phyloP scores from a whole-genome alignment of 1,140 invertebrate genomes.

The Drosophila tsacasi region DNA sequence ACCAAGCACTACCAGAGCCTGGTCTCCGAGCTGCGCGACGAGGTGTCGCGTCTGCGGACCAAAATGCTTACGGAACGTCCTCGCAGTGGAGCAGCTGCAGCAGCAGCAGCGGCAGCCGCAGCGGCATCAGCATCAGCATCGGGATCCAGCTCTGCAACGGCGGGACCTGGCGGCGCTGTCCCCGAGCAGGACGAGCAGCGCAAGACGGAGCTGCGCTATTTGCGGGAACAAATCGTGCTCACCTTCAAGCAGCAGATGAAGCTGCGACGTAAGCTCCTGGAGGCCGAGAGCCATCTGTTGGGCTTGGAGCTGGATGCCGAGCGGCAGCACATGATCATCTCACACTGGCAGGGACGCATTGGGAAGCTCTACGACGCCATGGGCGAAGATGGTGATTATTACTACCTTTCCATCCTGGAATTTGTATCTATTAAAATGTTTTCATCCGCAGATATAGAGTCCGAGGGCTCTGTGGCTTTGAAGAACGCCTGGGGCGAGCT shows the following conservation, averaged over 20 bases:
- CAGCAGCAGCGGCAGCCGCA: constrained; percentile 72
- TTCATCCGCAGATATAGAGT: constrained; percentile 75
- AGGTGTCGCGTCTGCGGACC: constrained; percentile 92
- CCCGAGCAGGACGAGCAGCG: constrained; percentile 82
- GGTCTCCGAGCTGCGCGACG: constrained; percentile 92
- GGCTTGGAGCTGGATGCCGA: constrained; percentile 94
- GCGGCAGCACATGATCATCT: constrained; percentile 93
- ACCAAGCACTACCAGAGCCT: constrained; percentile 91
- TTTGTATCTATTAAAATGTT: not conserved
- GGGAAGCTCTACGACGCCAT: constrained; percentile 88
- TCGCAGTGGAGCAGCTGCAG: constrained; percentile 84
- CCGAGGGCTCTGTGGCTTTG: constrained; percentile 90
- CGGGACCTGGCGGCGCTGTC: constrained; percentile 15
- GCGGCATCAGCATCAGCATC: constrained; percentile 51
- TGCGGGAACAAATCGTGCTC: constrained; percentile 93
- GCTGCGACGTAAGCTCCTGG: constrained; percentile 92
- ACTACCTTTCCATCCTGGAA: not conserved
- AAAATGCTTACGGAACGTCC: constrained; percentile 92
- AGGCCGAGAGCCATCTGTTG: constrained; percentile 93
- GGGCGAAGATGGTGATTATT: constrained; percentile 72
- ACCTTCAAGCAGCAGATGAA: constrained; percentile 97
- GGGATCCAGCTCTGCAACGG: not conserved
- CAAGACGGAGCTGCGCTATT: constrained; percentile 88
- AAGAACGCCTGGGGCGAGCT: constrained; percentile 94
- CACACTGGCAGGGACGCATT: constrained; percentile 93